Evolutionary conservation across 2,888 invertebrate species (phyloP), one percentile per base, ranked within the genome.

Genomic region (Cryptocheilus praepositus): DNA sequence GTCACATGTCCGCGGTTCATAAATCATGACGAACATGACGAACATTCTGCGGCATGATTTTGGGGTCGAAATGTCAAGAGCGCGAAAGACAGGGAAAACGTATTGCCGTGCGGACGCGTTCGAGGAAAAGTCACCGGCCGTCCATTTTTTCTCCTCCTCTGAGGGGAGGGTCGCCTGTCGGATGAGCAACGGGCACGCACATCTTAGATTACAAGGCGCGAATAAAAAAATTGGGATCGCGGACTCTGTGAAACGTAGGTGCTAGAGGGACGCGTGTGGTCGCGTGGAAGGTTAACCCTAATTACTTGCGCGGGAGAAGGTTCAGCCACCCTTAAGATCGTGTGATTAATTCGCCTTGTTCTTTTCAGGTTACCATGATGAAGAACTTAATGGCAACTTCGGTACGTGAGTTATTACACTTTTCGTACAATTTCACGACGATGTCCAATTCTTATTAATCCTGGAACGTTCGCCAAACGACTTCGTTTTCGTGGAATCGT

Each of bases 201-300:
- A 49, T 16, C 49, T 49, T 19, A 49, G 49, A 49, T 49, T 49
- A 49, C 49, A 49, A 49, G 49, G 19, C 16, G 36, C 36, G 36
- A 36, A 36, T 36, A 11, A 36, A 36, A 36, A 36, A 36, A 36
- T 36, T 36, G 56, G 56, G 21, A 44, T 15, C 44, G 19, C 43
- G 21, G 56, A 11, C 36, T 11, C 36, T 36, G 36, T 7, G 36
- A 36, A 36, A 11, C 36, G 36, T 44, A 21, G 21, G 56, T 44
- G 36, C 21, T 44, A 18, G 36, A 56, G 44, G 44, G 44, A 56
- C n/a, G 54, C 67, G 62, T 70, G 67, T 63, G 64, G 75, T 77
- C 73, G 70, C 67, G 66, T 75, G 73, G 58, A 70, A 61, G 64
- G 43, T 61, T 62, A 46, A 5, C 61, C 58, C 44, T 57, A 59